Evolutionary conservation across 2,888 invertebrate species (phyloP).

Genomic region (Lagria hirta): DNA sequence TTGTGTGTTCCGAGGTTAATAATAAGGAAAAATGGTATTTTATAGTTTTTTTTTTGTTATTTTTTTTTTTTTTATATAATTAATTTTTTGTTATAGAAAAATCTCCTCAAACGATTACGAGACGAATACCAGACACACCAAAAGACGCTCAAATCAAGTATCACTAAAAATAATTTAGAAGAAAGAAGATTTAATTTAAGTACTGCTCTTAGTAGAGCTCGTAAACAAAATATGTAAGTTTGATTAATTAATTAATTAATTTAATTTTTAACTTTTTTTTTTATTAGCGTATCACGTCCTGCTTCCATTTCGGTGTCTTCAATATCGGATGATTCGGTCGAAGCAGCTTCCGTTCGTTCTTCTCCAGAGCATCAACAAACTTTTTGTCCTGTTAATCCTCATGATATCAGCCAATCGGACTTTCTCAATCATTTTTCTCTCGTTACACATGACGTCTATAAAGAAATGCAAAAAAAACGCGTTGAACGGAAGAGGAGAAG

Average conservation of each 20-base stretch:
- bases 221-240: conserved; percentile 52
- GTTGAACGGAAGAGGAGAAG: conserved; percentile 59
- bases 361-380: conserved; percentile 43
- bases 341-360: conserved; percentile 39
- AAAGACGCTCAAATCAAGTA: conserved; percentile 43
- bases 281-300: conserved; percentile 41
- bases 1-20: background rate
- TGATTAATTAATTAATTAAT: conserved; percentile 5
- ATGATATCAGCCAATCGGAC: conserved; percentile 50
- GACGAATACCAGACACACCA: conserved; percentile 48
- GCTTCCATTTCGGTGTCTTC: conserved; percentile 46
- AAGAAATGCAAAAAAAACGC: conserved; percentile 57
- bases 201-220: conserved; percentile 47
- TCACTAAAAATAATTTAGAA: conserved; percentile 46
- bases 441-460: conserved; percentile 54
- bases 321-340: conserved; percentile 49
- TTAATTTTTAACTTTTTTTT: conserved; percentile 13
- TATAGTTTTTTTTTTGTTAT: conserved; percentile 3
- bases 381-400: conserved; percentile 44
- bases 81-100: conserved; percentile 46
- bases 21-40: background rate
- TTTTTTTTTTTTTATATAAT: conserved; percentile 14
- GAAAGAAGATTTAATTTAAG: conserved; percentile 48
- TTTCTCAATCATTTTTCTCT: conserved; percentile 55
- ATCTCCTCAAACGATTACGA: conserved; percentile 46